Percentiles rank a stretch among this genome's conserved stretches.
Conservation (phyloP, 2,797 vertebrate genomes). For the Avahi laniger region DNA sequence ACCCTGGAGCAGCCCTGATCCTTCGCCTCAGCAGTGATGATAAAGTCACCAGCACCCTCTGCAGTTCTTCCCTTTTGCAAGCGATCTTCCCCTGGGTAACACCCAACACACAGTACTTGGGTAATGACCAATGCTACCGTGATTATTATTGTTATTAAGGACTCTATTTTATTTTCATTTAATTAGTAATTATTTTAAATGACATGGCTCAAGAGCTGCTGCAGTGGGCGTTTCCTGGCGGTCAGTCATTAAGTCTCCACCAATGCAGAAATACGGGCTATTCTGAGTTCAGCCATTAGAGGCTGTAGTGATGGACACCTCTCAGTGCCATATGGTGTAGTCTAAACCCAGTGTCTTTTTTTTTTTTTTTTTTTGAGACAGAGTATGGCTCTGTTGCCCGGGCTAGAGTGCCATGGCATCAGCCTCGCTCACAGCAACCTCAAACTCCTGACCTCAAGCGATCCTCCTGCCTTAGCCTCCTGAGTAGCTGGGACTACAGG, state of each 20-base stretch:
- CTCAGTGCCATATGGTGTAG: neutral
- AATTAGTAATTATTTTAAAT: conserved; percentile 81
- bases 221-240: conserved; percentile 62
- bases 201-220: conserved; percentile 70
- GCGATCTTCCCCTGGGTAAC: conserved; percentile 14
- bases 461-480: no score
- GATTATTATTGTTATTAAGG: conserved; percentile 69
- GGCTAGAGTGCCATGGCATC: no score
- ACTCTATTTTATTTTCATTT: conserved; percentile 71
- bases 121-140: conserved; percentile 52
- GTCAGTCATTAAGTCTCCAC: conserved; percentile 58
- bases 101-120: conserved; percentile 60
- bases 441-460: no score
- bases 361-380: no score
- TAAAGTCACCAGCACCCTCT: neutral
- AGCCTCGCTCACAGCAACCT: no score
- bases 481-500: no score
- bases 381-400: no score
- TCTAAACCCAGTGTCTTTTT: conserved; percentile 21
- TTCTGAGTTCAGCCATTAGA: conserved; percentile 55
- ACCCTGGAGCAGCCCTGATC: neutral
- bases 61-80: neutral
- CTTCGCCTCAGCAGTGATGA: conserved; percentile 17
- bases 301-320: neutral
- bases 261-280: conserved; percentile 57